Conservation (phyloP, 2,113 vertebrate species). For the Xerus inauris region DNA sequence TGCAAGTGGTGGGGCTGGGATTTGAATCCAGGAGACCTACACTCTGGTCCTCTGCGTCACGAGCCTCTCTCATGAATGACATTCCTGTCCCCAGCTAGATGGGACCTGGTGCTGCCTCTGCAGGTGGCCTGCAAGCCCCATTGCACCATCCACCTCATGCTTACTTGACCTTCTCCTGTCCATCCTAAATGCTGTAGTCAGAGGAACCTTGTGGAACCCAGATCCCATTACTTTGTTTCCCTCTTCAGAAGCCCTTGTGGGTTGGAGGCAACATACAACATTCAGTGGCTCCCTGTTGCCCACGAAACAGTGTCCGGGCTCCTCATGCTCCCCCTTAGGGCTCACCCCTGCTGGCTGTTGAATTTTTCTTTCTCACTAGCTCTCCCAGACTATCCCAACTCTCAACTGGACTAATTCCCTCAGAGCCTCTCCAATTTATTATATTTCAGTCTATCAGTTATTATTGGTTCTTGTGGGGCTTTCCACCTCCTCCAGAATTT, state of each 20-base stretch:
- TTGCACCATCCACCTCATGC: too few relatives aligned
- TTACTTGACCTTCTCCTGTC: background rate
- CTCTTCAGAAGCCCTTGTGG: background rate
- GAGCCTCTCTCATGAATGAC: background rate
- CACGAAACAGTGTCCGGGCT: background rate
- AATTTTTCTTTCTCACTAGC: background rate
- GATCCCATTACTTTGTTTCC: background rate
- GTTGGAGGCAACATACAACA: background rate
- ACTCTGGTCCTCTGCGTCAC: background rate
- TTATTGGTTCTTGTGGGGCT: background rate
- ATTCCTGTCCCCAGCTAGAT: background rate
- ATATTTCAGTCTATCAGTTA: background rate
- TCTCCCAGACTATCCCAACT: background rate
- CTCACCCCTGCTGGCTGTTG: background rate
- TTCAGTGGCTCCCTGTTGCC: background rate
- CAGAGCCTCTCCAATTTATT: background rate
- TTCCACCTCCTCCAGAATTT: background rate
- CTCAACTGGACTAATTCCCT: background rate
- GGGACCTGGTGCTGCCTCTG: background rate
- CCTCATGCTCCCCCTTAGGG: background rate
- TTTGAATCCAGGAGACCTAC: background rate
- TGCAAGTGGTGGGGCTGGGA: background rate
- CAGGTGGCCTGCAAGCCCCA: background rate
- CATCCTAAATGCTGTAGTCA: fast-evolving
- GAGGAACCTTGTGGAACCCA: background rate